Evolutionary conservation across 2,797 vertebrate genomes (phyloP), one percentile per base, ranked within the genome.

Genomic region (Anas capensis): DNA sequence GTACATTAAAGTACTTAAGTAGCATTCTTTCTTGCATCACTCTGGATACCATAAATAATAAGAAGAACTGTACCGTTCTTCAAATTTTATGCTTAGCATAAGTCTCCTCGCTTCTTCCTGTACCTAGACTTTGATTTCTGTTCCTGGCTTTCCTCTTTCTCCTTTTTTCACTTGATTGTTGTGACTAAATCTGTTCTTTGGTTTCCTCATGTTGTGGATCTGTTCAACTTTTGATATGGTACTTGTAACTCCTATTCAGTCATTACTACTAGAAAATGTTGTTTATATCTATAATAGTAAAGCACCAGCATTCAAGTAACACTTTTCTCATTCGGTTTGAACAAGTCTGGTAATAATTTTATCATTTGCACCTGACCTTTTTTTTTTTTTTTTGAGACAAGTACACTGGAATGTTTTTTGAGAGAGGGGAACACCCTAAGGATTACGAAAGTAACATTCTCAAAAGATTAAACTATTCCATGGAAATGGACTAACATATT

Each of bases 401-500:
- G 66, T 70, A 21, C 8, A 13, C 33, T 79, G 53, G 40, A 62
- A 78, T 51, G 4, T 8, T 44, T 38, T 69, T 53, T 51, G 33
- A 73, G 78, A 26, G 10, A 68, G 23, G 44, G 15, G 31, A 27
- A 19, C 4, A 71, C 40, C 13, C 11, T 71, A 34, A 68, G 53
- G 38, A 27, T 66, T 53, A 15, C 26, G 14, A 18, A 46, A n/a
- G 10, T 71, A 61, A 40, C 14, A 44, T 15, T 56, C 33, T 71
- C 36, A 66, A 68, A 70, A 72, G 29, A 31, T 53, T 10, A 84
- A 79, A 73, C 14, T 3, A 2, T 76, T 78, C 31, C 27, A 46
- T 5, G 17, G 21, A 44, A 54, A 40, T 54, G 19, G 23, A 49
- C 13, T 56, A 23, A 40, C 5, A 2, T 0, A 38, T 73, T 0